Evolutionary conservation across 2,113 vertebrate genomes (phyloP).

Genomic region (Myiagra hebetior): DNA sequence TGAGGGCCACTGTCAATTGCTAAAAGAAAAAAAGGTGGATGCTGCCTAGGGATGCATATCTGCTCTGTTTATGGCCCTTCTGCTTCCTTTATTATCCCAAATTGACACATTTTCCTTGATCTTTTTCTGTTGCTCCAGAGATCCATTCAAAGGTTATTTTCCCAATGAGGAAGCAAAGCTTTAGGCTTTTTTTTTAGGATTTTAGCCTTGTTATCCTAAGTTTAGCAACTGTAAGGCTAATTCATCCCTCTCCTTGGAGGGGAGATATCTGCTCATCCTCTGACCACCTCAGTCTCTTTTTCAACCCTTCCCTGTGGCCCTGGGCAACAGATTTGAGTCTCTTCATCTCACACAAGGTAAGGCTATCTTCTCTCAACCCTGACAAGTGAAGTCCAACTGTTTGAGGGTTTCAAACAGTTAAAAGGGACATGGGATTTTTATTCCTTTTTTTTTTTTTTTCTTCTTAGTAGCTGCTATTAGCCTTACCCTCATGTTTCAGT

Average conservation of each 20-base stretch:
- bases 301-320: conserved; percentile 5
- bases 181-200: background rate
- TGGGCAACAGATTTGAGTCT: conserved; percentile 12
- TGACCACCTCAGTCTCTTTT: background rate
- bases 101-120: conserved; percentile 45
- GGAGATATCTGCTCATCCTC: conserved; percentile 46
- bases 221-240: conserved; percentile 40
- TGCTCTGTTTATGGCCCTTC: conserved; percentile 61
- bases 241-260: conserved; percentile 15
- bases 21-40: conserved; percentile 36
- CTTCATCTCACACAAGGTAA: background rate
- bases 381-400: background rate
- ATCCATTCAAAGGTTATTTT: conserved; percentile 55
- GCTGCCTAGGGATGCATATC: conserved; percentile 45
- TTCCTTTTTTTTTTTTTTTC: background rate
- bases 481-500: conserved; percentile 43
- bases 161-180: conserved; percentile 50
- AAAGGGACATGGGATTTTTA: background rate
- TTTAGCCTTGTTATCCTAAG: conserved; percentile 24
- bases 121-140: conserved; percentile 46
- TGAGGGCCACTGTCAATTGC: conserved; percentile 40
- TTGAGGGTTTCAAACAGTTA: conserved; percentile 32
- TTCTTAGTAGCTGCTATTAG: conserved; percentile 48
- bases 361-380: conserved; percentile 12
- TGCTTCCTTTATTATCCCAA: conserved; percentile 60